Evolutionary conservation across 64 coral and sea anemone genomes (phyloP).

Genomic region (Stichodactyla mertensii): DNA sequence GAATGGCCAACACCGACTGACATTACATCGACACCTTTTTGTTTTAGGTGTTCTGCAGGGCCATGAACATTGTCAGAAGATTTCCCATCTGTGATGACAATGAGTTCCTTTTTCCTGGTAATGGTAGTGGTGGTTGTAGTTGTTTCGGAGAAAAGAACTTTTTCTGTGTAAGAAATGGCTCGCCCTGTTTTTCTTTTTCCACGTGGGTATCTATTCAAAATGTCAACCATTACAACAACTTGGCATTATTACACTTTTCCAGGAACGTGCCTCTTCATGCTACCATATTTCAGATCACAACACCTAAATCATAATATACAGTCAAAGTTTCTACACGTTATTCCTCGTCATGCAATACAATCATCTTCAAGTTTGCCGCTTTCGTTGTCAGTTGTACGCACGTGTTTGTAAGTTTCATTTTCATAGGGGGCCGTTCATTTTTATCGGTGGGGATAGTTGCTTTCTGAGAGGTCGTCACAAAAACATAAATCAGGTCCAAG

Average conservation of each 20-base stretch:
- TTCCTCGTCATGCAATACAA: neutral
- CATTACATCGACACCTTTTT: constrained; percentile 35
- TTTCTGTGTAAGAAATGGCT: constrained; percentile 5
- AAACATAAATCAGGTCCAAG: too few relatives aligned
- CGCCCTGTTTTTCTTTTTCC: constrained; percentile 24
- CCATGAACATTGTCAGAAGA: constrained; percentile 24
- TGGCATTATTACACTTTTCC: neutral
- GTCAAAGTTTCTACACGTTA: neutral
- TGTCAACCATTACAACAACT: neutral
- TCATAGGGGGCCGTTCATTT: too few relatives aligned
- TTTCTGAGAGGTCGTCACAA: too few relatives aligned
- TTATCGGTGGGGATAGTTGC: too few relatives aligned
- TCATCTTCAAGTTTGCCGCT: too few relatives aligned
- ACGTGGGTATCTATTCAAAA: constrained; percentile 19
- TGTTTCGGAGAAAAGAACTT: neutral
- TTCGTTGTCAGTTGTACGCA: too few relatives aligned
- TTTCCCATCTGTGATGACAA: constrained; percentile 41
- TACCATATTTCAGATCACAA: neutral
- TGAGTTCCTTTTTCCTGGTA: constrained; percentile 26
- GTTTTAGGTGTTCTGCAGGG: constrained; percentile 21
- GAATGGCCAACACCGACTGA: constrained; percentile 40
- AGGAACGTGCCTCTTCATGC: neutral
- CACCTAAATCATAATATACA: neutral
- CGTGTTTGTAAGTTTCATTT: too few relatives aligned
- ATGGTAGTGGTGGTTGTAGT: neutral